Evolutionary conservation across 2,797 vertebrate species (phyloP).

Genomic region (Cottoperca gobio): DNA sequence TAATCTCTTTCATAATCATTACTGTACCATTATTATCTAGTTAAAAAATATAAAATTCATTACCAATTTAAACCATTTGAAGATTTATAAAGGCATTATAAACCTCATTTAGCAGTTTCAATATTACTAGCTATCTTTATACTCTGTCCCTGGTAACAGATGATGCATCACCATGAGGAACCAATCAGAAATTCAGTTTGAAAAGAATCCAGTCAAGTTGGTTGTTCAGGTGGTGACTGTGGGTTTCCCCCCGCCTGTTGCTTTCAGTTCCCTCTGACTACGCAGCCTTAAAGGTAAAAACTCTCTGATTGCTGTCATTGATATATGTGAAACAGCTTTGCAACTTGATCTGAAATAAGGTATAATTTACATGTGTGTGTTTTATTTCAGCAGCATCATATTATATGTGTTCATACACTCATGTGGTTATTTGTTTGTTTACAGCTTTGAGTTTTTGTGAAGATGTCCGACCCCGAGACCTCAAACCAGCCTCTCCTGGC

Average conservation of each 20-base stretch:
- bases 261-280: conserved; percentile 56
- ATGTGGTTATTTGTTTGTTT: conserved; percentile 16
- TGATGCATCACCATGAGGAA: conserved; percentile 53
- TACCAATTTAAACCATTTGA: not conserved
- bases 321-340: not conserved
- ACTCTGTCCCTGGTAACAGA: conserved; percentile 58
- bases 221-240: not conserved
- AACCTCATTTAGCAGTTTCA: not conserved
- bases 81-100: not conserved
- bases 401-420: not conserved
- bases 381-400: not conserved
- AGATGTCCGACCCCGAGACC: conserved; percentile 69
- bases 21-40: not conserved
- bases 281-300: conserved; percentile 18
- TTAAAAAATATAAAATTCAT: not conserved
- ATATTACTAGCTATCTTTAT: not conserved
- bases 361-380: not conserved
- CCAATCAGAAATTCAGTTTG: conserved; percentile 69
- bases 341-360: conserved; percentile 34
- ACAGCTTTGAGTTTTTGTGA: conserved; percentile 36
- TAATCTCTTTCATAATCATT: not conserved
- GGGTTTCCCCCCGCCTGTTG: conserved; percentile 2
- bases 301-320: not conserved
- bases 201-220: not conserved
- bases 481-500: conserved; percentile 60